Base-by-base conservation (phyloP, 2,113 vertebrate genomes). In the Nycticryphes semicollaris region DNA sequence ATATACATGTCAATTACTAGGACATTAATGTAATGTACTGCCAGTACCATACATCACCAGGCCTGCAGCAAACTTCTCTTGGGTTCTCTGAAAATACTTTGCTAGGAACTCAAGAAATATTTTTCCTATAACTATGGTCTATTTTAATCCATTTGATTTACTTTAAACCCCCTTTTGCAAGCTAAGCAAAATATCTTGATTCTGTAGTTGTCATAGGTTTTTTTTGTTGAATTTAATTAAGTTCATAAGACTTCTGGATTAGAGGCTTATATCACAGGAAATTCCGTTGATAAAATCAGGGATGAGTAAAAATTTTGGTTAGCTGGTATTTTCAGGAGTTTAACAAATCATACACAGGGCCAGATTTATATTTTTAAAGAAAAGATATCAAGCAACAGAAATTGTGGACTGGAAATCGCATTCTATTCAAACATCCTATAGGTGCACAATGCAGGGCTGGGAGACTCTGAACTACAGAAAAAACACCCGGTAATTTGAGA, bases 181-280 rank as follows among this genome's bases (percentile, higher is more conserved):
- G 66, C 67, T 91, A 94, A 69, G 67, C 48, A 89, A 93, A 93
- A 63, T 91, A 53, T 84, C 67, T 75, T 5, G 7, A 7, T 96
- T 91, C 45, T 35, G 18, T 70, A 66, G 28, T 41, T 88, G 59
- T 74, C 60, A 76, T 53, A 90, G 31, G 73, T 83, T 79, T 39
- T 72, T 89, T 84, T 81, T 87, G 47, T 89, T 93, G 39, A 93
- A 93, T 86, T 86, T 95, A 93, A 94, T 95, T 92, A 95, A 84
- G 56, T 90, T 67, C 50, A 17, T 84, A 93, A 97, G 7, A 54
- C 86, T 81, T 84, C 54, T 74, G 73, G 85, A 92, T 95, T 94
- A 95, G 76, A 84, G 76, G 63, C 59, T 88, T 86, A 89, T 69
- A 81, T 78, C 51, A 68, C 11, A 72, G 30, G 47, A 94, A 94